Base-by-base conservation (phyloP, 37 sponge, comb jelly and placozoan species). In the Chondrosia reniformis region DNA sequence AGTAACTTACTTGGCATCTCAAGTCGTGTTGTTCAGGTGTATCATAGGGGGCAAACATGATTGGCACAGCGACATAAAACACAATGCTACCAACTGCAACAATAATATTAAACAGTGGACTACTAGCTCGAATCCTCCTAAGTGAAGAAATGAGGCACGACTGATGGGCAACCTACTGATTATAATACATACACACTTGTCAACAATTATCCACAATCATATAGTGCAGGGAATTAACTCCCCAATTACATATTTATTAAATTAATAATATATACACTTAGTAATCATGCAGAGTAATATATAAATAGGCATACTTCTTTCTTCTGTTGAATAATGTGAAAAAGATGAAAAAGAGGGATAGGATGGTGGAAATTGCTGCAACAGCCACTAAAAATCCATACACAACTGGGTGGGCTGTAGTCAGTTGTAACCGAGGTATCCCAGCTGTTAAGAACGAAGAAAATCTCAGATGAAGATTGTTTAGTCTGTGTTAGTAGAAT, bases 251-350 rank as follows among this genome's bases (percentile, higher is more conserved):
- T 15, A 49, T 15, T 19, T 15, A 49, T 15, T 19, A 10, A 49
- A 10, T 19, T 15, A 49, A 10, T 19, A 10, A 49, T 15, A 49
- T 15, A 49, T 15, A 49, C 52, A 49, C 52, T 19, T 19, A 10
- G 15, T 15, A 49, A 10, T 19, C 52, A 49, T 36, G 33, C 66
- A 64, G 17, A 28, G 17, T 4, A 32, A 62, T 64, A 28, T 7
- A 62, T 36, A 64, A 32, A 64, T 4, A n/a, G 25, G 33, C 66
- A 34, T 25, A 69, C 72, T 39, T 69, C 22, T 25, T 69, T n/a
- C 42, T 69, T 39, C 42, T 69, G 67, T 69, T 42, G 15, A 37
- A 41, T 42, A 69, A 17, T 1, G 72, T 69, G 43, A 69, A 69
- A 2, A 69, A 19, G 24, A 69, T 69, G 43, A 69, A 69, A 44